A percentile compares a stretch with the other conserved stretches of the same genome.
Evolutionary conservation across 2,888 invertebrate species (phyloP).

Genomic region (Diplolepis rosae): DNA sequence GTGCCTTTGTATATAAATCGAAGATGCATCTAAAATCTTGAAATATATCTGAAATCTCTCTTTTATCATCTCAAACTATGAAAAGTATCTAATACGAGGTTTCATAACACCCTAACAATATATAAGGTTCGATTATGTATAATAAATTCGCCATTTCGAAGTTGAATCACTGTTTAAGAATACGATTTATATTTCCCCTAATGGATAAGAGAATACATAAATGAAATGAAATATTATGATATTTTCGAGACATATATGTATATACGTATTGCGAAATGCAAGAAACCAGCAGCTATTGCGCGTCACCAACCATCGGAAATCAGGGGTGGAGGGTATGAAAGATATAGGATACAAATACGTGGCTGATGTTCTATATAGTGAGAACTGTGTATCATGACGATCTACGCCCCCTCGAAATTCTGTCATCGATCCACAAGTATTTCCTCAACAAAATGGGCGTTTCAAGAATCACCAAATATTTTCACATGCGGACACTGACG

Average conservation of each 20-base stretch:
- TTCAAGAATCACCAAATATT: conserved; percentile 4
- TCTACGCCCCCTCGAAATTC: not conserved
- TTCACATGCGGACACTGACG: not conserved
- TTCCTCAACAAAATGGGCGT: not conserved
- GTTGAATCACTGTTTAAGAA: no score
- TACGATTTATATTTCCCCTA: no score
- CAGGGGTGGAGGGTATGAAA: not conserved
- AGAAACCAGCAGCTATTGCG: not conserved
- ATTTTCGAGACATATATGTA: not conserved
- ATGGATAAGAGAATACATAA: no score
- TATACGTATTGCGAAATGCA: not conserved
- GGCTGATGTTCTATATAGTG: not conserved
- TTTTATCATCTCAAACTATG: no score
- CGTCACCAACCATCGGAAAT: conserved; percentile 13
- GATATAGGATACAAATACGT: not conserved
- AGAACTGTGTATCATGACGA: conserved; percentile 3
- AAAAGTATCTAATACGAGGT: no score
- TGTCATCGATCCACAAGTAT: conserved; percentile 21
- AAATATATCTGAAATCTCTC: no score
- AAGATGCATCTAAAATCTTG: no score
- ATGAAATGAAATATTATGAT: no score
- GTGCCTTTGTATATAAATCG: no score
- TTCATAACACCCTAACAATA: no score
- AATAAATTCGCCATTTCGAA: no score
- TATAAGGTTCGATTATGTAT: no score